These are phyloP conservation scores for Pseudopodoces humilis DNA, from an alignment of 2,113 vertebrate genomes.

Conservation along the genomic window DNA sequence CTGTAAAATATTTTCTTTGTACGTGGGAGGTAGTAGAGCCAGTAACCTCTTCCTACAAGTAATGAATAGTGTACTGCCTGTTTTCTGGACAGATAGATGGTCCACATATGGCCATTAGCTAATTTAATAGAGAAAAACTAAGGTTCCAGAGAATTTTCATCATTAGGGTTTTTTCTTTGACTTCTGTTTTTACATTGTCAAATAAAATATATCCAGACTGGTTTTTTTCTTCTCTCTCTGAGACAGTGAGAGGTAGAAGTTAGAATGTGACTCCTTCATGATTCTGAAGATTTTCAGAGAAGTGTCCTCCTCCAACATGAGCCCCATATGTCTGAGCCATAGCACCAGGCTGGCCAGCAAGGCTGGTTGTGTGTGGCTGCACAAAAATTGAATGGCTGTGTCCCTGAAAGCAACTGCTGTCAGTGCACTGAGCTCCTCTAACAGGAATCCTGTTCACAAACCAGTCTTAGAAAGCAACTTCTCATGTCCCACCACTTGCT, in stretches of 20 bases:
- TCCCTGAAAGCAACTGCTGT: neutral
- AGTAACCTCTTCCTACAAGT: neutral
- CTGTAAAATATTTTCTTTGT: conserved; percentile 2
- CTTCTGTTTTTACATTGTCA: neutral
- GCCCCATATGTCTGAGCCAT: neutral
- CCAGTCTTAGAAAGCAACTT: neutral
- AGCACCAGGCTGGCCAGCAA: neutral
- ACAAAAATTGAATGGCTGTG: neutral
- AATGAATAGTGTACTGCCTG: neutral
- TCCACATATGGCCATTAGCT: neutral
- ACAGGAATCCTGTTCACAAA: neutral
- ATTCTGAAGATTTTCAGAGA: neutral
- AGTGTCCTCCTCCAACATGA: neutral
- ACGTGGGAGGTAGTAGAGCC: neutral
- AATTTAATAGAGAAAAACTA: neutral
- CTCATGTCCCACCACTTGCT: neutral
- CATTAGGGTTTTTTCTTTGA: neutral
- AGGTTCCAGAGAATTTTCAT: neutral
- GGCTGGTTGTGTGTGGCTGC: neutral
- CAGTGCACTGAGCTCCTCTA: neutral
- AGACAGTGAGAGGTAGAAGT: neutral
- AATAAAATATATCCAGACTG: neutral
- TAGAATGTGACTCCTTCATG: neutral
- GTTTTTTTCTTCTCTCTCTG: neutral
- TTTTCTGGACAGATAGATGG: neutral